A percentile compares a stretch with the other conserved stretches of the same genome.
Conservation (phyloP, 2,113 vertebrate species). For the Hucho hucho region DNA sequence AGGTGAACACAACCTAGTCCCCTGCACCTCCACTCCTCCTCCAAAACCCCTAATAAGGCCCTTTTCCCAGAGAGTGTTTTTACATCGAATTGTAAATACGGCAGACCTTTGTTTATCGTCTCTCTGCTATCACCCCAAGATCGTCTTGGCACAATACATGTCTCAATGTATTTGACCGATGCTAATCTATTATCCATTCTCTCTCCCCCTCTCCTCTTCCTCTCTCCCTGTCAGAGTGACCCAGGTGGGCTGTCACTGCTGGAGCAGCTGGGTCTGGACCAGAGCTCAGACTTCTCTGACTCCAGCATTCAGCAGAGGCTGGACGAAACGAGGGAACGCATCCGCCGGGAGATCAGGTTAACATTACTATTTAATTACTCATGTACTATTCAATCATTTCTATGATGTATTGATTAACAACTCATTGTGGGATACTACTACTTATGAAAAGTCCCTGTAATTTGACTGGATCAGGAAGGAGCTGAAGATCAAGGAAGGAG, state of each 20-base stretch:
- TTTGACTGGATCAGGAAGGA: conserved; percentile 75
- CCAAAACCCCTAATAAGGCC: background rate
- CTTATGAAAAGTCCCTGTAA: too few relatives aligned
- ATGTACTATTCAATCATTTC: too few relatives aligned
- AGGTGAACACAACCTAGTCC: too few relatives aligned
- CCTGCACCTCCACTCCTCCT: too few relatives aligned
- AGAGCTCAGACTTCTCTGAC: conserved; percentile 81
- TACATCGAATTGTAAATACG: too few relatives aligned
- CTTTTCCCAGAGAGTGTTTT: background rate
- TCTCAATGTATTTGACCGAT: background rate
- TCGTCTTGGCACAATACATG: background rate
- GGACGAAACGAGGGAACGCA: conserved; percentile 84
- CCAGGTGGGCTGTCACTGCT: conserved; percentile 74
- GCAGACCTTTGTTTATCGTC: background rate
- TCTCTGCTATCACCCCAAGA: background rate
- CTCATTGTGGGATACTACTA: too few relatives aligned
- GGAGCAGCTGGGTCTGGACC: conserved; percentile 76
- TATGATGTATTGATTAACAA: too few relatives aligned
- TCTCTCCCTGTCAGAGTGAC: conserved; percentile 67
- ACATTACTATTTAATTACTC: too few relatives aligned
- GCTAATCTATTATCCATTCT: conserved; percentile 7
- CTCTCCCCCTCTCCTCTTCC: conserved; percentile 1
- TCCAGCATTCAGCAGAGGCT: conserved; percentile 82
- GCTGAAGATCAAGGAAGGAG: conserved; percentile 93
- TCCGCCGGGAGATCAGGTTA: conserved; percentile 82